Evolutionary conservation across 1,140 invertebrate species (phyloP).

Genomic region (Magallana ariakensis): DNA sequence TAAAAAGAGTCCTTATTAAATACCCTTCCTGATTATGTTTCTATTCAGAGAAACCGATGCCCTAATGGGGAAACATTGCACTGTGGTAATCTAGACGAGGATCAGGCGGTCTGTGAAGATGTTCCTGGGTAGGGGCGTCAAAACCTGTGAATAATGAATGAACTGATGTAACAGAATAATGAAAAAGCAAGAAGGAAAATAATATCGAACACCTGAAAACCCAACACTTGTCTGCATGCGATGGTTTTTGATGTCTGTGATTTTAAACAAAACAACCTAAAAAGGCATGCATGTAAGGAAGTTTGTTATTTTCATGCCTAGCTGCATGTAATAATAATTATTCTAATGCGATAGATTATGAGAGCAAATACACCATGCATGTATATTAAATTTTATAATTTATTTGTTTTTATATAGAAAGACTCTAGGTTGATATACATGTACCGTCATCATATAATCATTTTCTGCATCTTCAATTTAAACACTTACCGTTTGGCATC

Average conservation of each 20-base stretch:
- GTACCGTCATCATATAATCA: too few species aligned
- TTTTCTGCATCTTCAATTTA: too few species aligned
- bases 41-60: slow-evolving; percentile 1
- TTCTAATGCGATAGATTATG: too few species aligned
- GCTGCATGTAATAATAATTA: too few species aligned
- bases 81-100: not conserved
- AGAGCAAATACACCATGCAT: not conserved
- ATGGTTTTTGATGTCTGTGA: not conserved
- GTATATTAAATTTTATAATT: not conserved
- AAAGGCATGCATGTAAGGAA: too few species aligned
- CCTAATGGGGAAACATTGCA: not conserved
- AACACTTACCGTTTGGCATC: too few species aligned
- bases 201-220: not conserved
- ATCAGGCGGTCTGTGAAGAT: not conserved
- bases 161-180: not conserved
- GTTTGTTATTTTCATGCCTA: too few species aligned
- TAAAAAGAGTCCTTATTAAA: not conserved
- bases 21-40: slow-evolving; percentile 25
- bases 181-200: not conserved
- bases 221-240: not conserved
- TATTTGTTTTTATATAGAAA: too few species aligned
- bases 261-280: too few species aligned
- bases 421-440: too few species aligned
- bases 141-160: slow-evolving; percentile 11
- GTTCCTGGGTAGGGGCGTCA: not conserved